Evolutionary conservation across 2,113 vertebrate genomes (phyloP), one percentile per base, ranked within the genome.

Genomic region (Phyllostomus hastatus): DNA sequence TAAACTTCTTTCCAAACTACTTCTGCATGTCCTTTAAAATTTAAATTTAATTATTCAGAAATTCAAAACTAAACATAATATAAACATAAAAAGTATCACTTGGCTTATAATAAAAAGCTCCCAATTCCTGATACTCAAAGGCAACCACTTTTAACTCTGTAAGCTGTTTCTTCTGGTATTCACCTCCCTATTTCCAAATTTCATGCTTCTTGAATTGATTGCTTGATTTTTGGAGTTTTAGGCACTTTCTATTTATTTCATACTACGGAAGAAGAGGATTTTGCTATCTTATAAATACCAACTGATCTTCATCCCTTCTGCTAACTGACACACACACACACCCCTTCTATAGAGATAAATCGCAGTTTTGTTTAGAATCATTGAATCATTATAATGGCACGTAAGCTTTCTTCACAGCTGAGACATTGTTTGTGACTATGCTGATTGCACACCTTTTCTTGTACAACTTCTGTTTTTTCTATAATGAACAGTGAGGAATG

Each of bases 21-120:
- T 54, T 75, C 59, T 94, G 75, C 1, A 0, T 81, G 52, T 4
- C 35, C 59, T 48, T 52, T 96, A 92, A 81, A 43, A 54, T 93
- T 94, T 48, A 76, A 69, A 69, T 88, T 3, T 48, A 87, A 90
- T 95, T 46, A 72, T 88, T 96, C 84, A 81, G 92, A 83, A 79
- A 91, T 85, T 90, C 75, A 91, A 41, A n/a, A 57, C n/a, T 48
- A 26, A 57, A 59, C 10, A 66, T 91, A 86, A 90, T 84, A 90
- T 35, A 85, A 95, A 72, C 84, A 93, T 76, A 93, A 95, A 94
- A 95, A 73, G 4, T 87, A 79, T 16, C 73, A 52, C 20, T 90
- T 90, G 35, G 35, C 66, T 95, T 95, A n/a, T 12, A 88, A 43
- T 69, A 22, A 76, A 92, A 94, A 89, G 10, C 31, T 75, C 28